Base-by-base conservation (phyloP, 2,888 invertebrate species). In the Amphiduros pacificus region DNA sequence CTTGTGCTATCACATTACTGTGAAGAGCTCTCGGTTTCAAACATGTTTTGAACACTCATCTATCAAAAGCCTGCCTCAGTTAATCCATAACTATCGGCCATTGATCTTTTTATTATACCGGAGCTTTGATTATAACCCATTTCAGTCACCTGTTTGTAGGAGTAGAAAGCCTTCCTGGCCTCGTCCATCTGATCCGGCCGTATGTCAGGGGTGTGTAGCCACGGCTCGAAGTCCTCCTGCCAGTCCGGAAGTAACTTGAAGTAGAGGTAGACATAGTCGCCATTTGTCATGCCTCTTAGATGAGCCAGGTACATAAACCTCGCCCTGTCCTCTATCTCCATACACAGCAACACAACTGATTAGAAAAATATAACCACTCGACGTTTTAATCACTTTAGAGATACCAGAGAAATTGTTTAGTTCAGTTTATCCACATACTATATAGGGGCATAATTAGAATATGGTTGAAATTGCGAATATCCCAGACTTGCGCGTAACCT, bases 251-350 rank as follows among this genome's bases (percentile, higher is more conserved):
- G 31, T 9, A 68, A 32, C n/a, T 41, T 57, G 40, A 56, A 62
- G 17, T 48, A 44, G 54, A 69, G 40, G 58, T 58, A 69, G 22
- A 68, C 69, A 41, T 53, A 69, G 9, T 68, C 65, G 1, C 65
- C 67, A 26, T 54, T 55, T 22, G 65, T 68, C 66, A 66, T 66
- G 5, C 60, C 66, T 32, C 52, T 36, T 4, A 29, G 36, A 29
- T 51, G 41, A 2, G 66, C 68, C 36, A 36, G 26, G 14, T 62
- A 24, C 60, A 68, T 56, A 48, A 68, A 59, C 26, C 44, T 29
- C n/a, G 50, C 40, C 17, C 62, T 20, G 50, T 55, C 40, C 9
- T 41, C 27, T 20, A 29, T 48, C 2, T 44, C 24, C 31, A 64
- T 57, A 41, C 65, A 68, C 32, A 63, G 24, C 9, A 68, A 41